Evolutionary conservation across 2,888 invertebrate genomes (phyloP).

Genomic region (Drosophila quinaria): DNA sequence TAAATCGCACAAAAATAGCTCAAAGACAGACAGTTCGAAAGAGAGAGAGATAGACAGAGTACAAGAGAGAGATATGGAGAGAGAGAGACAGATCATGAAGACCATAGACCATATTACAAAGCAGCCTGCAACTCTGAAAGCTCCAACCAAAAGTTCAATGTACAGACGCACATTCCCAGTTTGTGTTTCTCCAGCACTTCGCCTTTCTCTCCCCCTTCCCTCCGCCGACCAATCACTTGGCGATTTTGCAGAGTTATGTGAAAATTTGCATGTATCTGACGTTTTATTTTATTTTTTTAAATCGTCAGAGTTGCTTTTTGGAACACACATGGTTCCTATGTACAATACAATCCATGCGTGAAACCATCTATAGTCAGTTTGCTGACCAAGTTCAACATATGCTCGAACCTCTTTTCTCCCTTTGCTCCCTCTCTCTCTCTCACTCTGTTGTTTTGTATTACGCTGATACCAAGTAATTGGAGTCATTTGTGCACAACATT

Average conservation of each 20-base stretch:
- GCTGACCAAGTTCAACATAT: constrained; percentile 50
- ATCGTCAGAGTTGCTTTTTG: constrained; percentile 24
- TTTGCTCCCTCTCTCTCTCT: neutral
- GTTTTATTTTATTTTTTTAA: constrained; percentile 4
- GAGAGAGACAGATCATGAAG: neutral
- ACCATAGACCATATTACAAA: neutral
- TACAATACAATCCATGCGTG: neutral
- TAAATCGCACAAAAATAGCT: constrained; percentile 61
- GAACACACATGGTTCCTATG: neutral
- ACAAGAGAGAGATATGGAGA: too few relatives aligned
- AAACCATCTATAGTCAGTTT: constrained; percentile 19
- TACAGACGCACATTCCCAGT: constrained; percentile 41
- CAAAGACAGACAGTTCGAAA: neutral
- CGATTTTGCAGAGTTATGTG: constrained; percentile 60
- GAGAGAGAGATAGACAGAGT: neutral
- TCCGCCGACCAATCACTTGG: neutral
- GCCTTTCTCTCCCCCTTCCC: neutral
- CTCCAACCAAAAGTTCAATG: constrained; percentile 63
- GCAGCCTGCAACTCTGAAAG: neutral
- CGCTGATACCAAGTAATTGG: constrained; percentile 50
- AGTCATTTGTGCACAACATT: constrained; percentile 28
- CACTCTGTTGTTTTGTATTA: constrained; percentile 21
- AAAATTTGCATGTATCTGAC: constrained; percentile 60
- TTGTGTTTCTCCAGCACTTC: neutral
- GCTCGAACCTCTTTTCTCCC: neutral